Evolutionary conservation across 2,797 vertebrate genomes (phyloP).

Genomic region (Denticeps clupeoides): DNA sequence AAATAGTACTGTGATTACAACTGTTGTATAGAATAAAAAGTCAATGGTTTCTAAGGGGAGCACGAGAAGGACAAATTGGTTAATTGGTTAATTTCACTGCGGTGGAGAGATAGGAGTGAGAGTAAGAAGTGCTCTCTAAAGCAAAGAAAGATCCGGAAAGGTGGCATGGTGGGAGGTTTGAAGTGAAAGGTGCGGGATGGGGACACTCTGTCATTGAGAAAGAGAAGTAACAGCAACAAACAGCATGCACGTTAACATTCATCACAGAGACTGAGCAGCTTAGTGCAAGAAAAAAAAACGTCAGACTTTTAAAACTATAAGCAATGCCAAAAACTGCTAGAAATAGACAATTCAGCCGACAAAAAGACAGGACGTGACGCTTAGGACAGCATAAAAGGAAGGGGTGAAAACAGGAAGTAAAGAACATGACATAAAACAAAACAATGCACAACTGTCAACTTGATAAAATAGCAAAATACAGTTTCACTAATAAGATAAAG

Average conservation of each 20-base stretch:
- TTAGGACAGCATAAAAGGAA: neutral
- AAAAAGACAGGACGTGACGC: slow-evolving; percentile 34
- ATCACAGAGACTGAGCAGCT: slow-evolving; percentile 75
- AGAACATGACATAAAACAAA: too few species aligned
- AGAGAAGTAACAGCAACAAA: slow-evolving; percentile 75
- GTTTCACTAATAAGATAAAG: too few species aligned
- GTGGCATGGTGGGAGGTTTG: slow-evolving; percentile 82
- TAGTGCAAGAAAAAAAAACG: slow-evolving; percentile 72
- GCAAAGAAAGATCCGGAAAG: slow-evolving; percentile 82
- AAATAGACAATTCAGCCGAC: slow-evolving; percentile 51
- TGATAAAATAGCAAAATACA: too few species aligned
- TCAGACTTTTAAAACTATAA: slow-evolving; percentile 70
- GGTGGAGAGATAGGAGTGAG: slow-evolving; percentile 55
- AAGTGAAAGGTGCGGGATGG: slow-evolving; percentile 86
- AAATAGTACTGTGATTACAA: slow-evolving; percentile 25
- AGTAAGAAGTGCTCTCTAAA: slow-evolving; percentile 71
- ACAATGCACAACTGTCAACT: too few species aligned
- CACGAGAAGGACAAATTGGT: slow-evolving; percentile 93
- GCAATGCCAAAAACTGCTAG: slow-evolving; percentile 72
- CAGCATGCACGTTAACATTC: slow-evolving; percentile 87
- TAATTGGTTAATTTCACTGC: slow-evolving; percentile 71
- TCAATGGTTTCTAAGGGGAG: slow-evolving; percentile 68
- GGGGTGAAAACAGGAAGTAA: too few species aligned
- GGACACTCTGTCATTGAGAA: slow-evolving; percentile 75
- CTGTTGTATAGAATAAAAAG: slow-evolving; percentile 16